Conservation (phyloP, 2,113 vertebrate genomes). For the Solenodon paradoxus region DNA sequence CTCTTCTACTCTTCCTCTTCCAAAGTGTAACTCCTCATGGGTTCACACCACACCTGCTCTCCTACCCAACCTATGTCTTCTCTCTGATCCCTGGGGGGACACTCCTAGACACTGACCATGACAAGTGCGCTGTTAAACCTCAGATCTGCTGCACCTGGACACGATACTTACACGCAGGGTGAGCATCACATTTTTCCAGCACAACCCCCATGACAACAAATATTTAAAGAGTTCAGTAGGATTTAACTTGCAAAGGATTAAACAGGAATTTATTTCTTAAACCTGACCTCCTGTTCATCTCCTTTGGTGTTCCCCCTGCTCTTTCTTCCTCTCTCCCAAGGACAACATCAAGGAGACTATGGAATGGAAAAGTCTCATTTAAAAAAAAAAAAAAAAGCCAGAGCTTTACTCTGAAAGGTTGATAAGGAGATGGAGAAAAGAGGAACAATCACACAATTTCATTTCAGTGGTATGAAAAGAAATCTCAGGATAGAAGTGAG, state of each 20-base stretch:
- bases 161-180: background rate
- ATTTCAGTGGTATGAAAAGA: background rate
- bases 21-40: background rate
- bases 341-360: background rate
- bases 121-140: background rate
- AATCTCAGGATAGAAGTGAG: background rate
- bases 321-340: background rate
- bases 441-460: background rate
- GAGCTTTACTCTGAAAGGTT: background rate
- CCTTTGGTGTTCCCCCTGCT: background rate
- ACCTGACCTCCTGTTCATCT: background rate
- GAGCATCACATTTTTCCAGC: background rate
- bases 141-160: background rate
- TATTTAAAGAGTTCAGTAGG: background rate
- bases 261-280: background rate
- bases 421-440: background rate
- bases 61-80: background rate
- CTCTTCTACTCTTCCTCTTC: background rate
- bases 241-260: background rate
- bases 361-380: background rate
- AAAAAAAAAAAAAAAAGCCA: background rate
- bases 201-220: background rate
- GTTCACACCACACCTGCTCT: background rate
- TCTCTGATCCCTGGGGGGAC: background rate
- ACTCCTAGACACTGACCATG: background rate